Evolutionary conservation across 2,797 vertebrate species (phyloP).

Genomic region (Phrynocephalus forsythii): DNA sequence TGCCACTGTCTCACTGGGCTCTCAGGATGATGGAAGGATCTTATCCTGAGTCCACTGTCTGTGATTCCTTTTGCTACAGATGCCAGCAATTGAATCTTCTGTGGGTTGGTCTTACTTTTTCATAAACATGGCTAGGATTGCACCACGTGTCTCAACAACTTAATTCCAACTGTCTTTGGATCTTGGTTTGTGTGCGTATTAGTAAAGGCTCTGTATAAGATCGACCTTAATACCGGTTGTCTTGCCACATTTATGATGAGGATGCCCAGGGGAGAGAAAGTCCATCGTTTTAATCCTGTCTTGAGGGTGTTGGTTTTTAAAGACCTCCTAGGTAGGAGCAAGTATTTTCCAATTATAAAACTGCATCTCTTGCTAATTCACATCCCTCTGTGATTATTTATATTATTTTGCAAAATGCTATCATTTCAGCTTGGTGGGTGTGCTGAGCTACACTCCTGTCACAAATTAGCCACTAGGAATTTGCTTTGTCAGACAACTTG

Average conservation of each 20-base stretch:
- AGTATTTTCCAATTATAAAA: slow-evolving; percentile 21
- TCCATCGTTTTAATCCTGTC: slow-evolving; percentile 21
- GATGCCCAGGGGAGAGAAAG: not conserved
- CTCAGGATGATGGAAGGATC: too few species aligned
- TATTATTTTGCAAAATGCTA: slow-evolving; percentile 59
- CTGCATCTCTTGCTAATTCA: slow-evolving; percentile 54
- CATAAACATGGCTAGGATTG: not conserved
- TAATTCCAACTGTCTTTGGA: not conserved
- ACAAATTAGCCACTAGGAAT: slow-evolving; percentile 38
- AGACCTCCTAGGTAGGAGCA: slow-evolving; percentile 5
- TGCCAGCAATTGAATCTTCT: not conserved
- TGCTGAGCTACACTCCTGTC: slow-evolving; percentile 58
- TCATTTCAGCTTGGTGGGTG: slow-evolving; percentile 64
- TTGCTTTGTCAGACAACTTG: slow-evolving; percentile 18
- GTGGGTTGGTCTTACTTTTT: not conserved
- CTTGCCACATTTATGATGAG: slow-evolving; percentile 14
- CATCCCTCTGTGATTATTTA: slow-evolving; percentile 61
- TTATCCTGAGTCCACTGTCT: too few species aligned
- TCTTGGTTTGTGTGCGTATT: not conserved
- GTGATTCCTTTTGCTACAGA: not conserved
- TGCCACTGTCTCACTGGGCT: too few species aligned
- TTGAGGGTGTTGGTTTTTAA: slow-evolving; percentile 30
- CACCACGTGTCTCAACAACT: not conserved
- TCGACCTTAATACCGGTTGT: slow-evolving; percentile 3
- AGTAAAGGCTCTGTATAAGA: not conserved